phyloP scores from a whole-genome alignment of 1,140 invertebrate species.

The Augochlora pura region DNA sequence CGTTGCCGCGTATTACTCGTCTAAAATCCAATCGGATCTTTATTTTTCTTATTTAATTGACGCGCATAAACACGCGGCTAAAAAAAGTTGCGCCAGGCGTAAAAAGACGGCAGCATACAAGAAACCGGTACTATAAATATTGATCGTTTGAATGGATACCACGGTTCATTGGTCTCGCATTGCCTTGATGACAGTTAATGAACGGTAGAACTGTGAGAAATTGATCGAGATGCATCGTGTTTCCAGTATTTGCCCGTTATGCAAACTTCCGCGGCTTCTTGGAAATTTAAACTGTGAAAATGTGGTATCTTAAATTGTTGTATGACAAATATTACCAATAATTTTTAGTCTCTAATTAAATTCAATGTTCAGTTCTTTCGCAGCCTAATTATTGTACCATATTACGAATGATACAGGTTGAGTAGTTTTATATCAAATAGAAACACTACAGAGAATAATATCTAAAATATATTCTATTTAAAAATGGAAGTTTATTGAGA shows the following conservation, averaged over 20 bases:
- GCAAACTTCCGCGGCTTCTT: background rate
- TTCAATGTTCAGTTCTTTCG: too few relatives aligned
- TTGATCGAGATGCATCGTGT: conserved; percentile 37
- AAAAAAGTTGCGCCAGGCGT: conserved; percentile 1
- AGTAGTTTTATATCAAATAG: too few relatives aligned
- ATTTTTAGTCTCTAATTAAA: too few relatives aligned
- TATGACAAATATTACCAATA: background rate
- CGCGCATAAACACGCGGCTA: conserved; percentile 20
- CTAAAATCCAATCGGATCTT: background rate
- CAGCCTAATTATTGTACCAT: too few relatives aligned
- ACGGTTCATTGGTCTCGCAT: conserved; percentile 19
- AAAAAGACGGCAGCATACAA: background rate
- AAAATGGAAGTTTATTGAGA: too few relatives aligned
- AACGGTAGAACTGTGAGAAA: conserved; percentile 46
- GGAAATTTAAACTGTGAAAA: background rate
- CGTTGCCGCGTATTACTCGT: too few relatives aligned
- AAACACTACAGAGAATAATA: too few relatives aligned
- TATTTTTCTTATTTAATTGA: background rate
- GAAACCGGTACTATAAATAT: conserved; percentile 44
- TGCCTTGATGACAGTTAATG: conserved; percentile 19
- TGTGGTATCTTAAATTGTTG: background rate
- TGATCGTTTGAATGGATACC: conserved; percentile 8
- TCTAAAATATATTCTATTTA: too few relatives aligned
- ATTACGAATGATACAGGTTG: too few relatives aligned
- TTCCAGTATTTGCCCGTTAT: conserved; percentile 12